Evolutionary conservation across 1,140 invertebrate genomes (phyloP).

Genomic region (Papilio glaucus): DNA sequence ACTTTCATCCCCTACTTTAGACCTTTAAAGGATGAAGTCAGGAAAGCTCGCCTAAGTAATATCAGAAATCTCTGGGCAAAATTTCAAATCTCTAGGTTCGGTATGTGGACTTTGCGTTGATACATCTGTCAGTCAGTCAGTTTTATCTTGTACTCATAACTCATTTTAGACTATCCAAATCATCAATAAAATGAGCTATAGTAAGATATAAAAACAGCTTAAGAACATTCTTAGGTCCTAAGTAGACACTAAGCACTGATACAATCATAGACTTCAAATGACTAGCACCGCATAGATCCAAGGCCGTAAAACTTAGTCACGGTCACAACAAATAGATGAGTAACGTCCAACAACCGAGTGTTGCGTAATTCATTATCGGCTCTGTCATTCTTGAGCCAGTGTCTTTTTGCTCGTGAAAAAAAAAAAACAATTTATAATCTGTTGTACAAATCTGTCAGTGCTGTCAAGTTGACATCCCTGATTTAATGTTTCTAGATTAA

Average conservation of each 20-base stretch:
- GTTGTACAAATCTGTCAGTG: neutral
- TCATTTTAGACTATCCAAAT: too few species aligned
- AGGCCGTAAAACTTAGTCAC: conserved; percentile 12
- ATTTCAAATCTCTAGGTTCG: too few species aligned
- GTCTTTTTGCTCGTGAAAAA: neutral
- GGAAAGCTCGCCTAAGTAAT: too few species aligned
- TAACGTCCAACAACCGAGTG: neutral
- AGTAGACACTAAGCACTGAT: neutral
- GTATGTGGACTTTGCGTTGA: too few species aligned
- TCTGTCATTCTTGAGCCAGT: conserved; percentile 9
- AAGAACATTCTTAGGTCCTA: neutral
- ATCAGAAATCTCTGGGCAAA: too few species aligned
- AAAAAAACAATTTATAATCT: neutral
- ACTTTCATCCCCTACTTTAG: too few species aligned
- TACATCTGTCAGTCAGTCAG: too few species aligned
- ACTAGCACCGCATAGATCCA: neutral
- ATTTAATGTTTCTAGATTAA: neutral
- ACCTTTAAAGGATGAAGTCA: too few species aligned
- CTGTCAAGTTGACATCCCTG: conserved; percentile 1
- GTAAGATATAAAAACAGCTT: too few species aligned
- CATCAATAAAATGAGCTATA: too few species aligned
- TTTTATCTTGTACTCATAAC: too few species aligned
- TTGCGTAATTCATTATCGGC: conserved; percentile 16
- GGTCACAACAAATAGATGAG: conserved; percentile 1
- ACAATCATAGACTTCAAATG: neutral